Evolutionary conservation across 2,888 invertebrate genomes (phyloP).

Genomic region (Sphecodes monilicornis): DNA sequence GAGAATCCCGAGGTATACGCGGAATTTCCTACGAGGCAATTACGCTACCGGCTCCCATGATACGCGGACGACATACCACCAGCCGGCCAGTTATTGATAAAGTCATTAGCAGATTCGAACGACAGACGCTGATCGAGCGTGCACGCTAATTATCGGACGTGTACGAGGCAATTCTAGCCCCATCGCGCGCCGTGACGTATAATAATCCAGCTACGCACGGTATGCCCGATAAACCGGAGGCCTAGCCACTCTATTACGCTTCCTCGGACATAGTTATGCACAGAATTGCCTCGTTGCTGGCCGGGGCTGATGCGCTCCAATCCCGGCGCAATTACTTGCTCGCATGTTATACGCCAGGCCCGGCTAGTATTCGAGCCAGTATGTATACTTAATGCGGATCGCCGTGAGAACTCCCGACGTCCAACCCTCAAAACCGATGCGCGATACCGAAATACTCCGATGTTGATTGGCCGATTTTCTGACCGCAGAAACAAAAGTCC

Average conservation of each 20-base stretch:
- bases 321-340: conserved; percentile 63
- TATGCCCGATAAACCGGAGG: conserved; percentile 64
- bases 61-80: conserved; percentile 31
- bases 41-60: conserved; percentile 42
- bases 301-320: conserved; percentile 59
- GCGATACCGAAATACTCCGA: conserved; percentile 42
- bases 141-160: conserved; percentile 68
- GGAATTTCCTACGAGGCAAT: conserved; percentile 47
- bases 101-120: conserved; percentile 59
- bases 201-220: conserved; percentile 66
- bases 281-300: conserved; percentile 58
- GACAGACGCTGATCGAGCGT: conserved; percentile 61
- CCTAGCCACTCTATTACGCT: conserved; percentile 68
- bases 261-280: conserved; percentile 61
- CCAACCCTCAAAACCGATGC: conserved; percentile 1
- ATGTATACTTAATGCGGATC: background rate
- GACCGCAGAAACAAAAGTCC: conserved; percentile 31
- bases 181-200: conserved; percentile 61
- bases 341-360: conserved; percentile 14
- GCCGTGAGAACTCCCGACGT: conserved; percentile 56
- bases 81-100: conserved; percentile 59
- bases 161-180: conserved; percentile 60
- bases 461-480: conserved; percentile 26
- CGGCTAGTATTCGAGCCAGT: background rate
- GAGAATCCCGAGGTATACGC: conserved; percentile 4